Percentiles rank a stretch among this genome's conserved stretches.
Evolutionary conservation across 2,113 vertebrate genomes (phyloP).

Genomic region (Odocoileus hemionus): DNA sequence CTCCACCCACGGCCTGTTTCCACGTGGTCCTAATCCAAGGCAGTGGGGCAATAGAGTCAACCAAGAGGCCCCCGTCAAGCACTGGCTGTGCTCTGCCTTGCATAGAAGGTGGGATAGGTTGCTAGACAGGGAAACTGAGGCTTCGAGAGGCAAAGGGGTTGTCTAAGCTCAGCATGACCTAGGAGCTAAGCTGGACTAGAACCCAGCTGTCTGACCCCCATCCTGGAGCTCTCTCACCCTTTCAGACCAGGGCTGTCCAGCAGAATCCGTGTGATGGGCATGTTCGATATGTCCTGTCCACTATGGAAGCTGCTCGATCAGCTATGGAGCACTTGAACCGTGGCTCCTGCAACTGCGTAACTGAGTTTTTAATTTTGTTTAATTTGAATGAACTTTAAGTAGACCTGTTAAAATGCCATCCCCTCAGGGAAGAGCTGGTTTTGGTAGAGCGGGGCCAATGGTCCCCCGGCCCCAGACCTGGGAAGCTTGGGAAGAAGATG

Average conservation of each 20-base stretch:
- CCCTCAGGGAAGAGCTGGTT: not conserved
- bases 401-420: not conserved
- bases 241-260: not conserved
- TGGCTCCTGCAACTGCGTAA: not conserved
- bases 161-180: not conserved
- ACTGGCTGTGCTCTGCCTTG: not conserved
- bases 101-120: not conserved
- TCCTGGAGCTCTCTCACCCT: not conserved
- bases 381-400: not conserved
- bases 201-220: not conserved
- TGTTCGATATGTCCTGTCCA: not conserved
- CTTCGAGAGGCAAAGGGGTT: not conserved
- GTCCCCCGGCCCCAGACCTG: not conserved
- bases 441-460: not conserved
- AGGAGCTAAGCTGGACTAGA: not conserved
- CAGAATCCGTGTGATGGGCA: not conserved
- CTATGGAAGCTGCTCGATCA: not conserved
- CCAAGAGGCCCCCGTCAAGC: not conserved
- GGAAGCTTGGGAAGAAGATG: not conserved
- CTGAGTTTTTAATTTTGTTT: not conserved
- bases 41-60: not conserved
- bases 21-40: not conserved
- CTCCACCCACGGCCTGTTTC: not conserved
- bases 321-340: not conserved
- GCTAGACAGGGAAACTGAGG: not conserved